Conservation (phyloP, 2,113 vertebrate species). For the Indicator indicator region DNA sequence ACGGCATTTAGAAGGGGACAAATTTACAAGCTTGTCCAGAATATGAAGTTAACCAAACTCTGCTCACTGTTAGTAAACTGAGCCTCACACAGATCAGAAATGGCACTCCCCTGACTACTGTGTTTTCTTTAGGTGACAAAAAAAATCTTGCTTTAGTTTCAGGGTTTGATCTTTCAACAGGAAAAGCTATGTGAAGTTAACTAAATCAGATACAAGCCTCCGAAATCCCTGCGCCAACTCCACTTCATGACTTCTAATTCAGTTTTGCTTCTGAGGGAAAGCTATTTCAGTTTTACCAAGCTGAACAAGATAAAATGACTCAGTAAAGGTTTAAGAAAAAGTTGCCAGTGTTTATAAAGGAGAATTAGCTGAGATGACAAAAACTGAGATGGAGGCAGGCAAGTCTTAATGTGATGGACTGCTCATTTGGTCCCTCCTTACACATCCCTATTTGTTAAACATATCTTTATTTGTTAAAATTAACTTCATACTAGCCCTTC, state of each 20-base stretch:
- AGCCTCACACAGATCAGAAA: constrained; percentile 26
- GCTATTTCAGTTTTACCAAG: neutral
- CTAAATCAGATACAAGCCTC: neutral
- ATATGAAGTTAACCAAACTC: constrained; percentile 69
- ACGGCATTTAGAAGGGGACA: constrained; percentile 30
- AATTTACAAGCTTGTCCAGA: constrained; percentile 61
- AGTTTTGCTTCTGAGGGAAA: neutral
- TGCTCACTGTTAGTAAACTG: constrained; percentile 50
- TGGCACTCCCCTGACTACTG: constrained; percentile 6
- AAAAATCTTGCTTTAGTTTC: neutral
- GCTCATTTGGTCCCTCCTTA: neutral
- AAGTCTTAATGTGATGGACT: neutral
- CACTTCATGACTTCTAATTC: neutral
- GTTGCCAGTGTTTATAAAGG: neutral
- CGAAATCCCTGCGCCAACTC: neutral
- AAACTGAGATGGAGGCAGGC: neutral
- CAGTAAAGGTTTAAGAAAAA: neutral
- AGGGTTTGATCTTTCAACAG: neutral
- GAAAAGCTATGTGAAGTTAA: neutral
- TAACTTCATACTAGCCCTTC: neutral
- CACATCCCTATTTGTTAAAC: neutral
- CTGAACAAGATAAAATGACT: neutral
- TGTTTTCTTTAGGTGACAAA: neutral
- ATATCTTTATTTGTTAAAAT: neutral
- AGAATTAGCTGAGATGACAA: neutral